Evolutionary conservation across 2,797 vertebrate genomes (phyloP), one percentile per base, ranked within the genome.

Genomic region (Naso thynnoides): DNA sequence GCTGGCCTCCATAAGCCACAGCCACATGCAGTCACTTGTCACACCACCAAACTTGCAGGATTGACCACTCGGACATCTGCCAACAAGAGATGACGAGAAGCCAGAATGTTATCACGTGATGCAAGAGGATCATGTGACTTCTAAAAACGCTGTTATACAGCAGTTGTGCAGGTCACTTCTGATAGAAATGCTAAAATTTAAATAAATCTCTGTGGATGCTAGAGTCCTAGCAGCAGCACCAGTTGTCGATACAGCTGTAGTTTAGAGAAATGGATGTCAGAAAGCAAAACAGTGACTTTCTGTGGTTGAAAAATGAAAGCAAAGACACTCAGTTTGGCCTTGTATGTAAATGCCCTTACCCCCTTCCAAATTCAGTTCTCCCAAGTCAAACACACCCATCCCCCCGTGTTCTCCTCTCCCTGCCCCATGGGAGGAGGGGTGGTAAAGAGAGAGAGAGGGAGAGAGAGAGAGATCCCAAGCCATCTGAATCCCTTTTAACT

Each of bases 401-500:
- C 92, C 90, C 90, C 92, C 68, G 71, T 2, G 45, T 58, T 50
- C 88, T 70, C 80, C 75, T 77, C 62, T 31, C 60, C 39, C 68
- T 82, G 54, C 69, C 85, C 86, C 83, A 82, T 75, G 79, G 88
- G 85, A 90, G 89, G 93, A 92, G 93, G 92, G 91, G 91, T 86
- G 82, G 64, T 82, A 54, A 66, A 73, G 26, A 50, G 49, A 50
- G 49, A 27, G 27, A 36, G 52, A 29, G 54, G 70, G 79, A 73
- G 78, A 36, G 64, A 86, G 79, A 69, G 66, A 90, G 84, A 83
- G 75, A 93, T 91, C 91, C 83, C 85, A 90, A 91, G 92, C 91
- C 92, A 94, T 94, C 91, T 93, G 91, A 95, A 93, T 90, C 90
- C 87, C 89, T 92, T 95, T 93, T 93, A 92, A 92, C 88, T 93